Base-by-base conservation (phyloP, 2,888 invertebrate species). In the Synanthedon vespiformis region DNA sequence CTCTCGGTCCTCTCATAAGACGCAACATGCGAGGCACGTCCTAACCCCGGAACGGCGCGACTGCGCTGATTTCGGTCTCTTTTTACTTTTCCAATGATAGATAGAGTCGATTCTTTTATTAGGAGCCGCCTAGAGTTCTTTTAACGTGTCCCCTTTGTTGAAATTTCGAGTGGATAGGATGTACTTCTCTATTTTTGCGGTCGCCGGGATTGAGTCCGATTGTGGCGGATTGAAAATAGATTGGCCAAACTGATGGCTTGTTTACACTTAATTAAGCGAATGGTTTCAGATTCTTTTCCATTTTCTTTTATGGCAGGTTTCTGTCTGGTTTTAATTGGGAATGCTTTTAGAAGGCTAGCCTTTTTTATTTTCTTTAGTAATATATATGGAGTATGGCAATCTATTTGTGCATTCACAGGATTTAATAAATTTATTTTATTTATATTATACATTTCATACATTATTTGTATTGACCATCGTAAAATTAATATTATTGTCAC, bases 91-190 rank as follows among this genome's bases (percentile, higher is more conserved):
- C 67, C 74, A 75, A 70, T 74, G 77, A 80, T 76, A 79, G 77
- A 76, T 75, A 73, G 72, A 74, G 65, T 66, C 72, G 70, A 76
- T 80, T 74, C 78, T 80, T 80, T 80, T 80, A 80, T 80, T 75
- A 72, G 72, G 60, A 69, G 69, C 68, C 68, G 69, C 67, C 51
- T 61, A 64, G 63, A 63, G 64, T 65, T 66, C 65, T 64, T 62
- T 65, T 62, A 71, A 68, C 67, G 64, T 69, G 63, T 64, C 68
- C 61, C 71, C 67, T 74, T 78, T 77, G 75, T 77, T 63, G 63
- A 58, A 58, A 58, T 57, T 51, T 59, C 59, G 41, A 49, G 40
- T 49, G 41, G 40, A 14, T 27, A 27, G 27, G 27, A 50, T 34
- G 34, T 34, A 10, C 54, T 51, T 50, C 50, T 53, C 55, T 51